Evolutionary conservation across 2,113 vertebrate species (phyloP), one percentile per base, ranked within the genome.

Genomic region (Dolichallabes microphthalmus): DNA sequence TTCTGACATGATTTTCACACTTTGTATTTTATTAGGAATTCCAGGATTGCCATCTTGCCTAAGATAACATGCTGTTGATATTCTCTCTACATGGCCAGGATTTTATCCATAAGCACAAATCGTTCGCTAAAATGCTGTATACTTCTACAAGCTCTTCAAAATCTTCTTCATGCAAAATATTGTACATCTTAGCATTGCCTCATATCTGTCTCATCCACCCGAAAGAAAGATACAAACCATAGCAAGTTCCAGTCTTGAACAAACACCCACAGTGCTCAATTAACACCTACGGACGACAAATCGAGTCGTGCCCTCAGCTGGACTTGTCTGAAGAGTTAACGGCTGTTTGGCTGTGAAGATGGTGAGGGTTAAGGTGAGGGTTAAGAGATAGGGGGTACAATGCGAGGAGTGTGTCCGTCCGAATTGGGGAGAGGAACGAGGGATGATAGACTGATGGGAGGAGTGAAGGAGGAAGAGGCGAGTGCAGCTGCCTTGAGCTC

Each of bases 401-500:
- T 81, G 79, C 22, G 52, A 66, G 45, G 60, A 74, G 63, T 63
- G 80, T 63, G 55, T 27, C 53, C 50, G 55, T 27, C 53, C 50
- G 52, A 80, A 61, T 30, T 60, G 64, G 69, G 39, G 57, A 80
- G 64, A 76, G 50, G 80, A 82, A 75, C 9, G 45, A 53, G 74
- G 68, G 85, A 74, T 64, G 86, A 79, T 71, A 14, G 75, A 69
- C 52, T 82, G 82, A 85, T 69, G 61, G 50, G 39, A 81, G 25
- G 80, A 88, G 75, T 74, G 75, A 9, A 82, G 61, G 75, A 83
- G 69, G 60, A 81, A 32, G 76, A 60, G 64, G 66, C 75, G 60
- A 82, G 84, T 83, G 74, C 85, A 88, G 88, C 85, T 87, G 85
- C 82, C 55, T 85, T 13, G 17, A 85, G 76, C 64, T 55, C 57